Evolutionary conservation across 2,113 vertebrate genomes (phyloP).

Genomic region (Dendropsophus ebraccatus): DNA sequence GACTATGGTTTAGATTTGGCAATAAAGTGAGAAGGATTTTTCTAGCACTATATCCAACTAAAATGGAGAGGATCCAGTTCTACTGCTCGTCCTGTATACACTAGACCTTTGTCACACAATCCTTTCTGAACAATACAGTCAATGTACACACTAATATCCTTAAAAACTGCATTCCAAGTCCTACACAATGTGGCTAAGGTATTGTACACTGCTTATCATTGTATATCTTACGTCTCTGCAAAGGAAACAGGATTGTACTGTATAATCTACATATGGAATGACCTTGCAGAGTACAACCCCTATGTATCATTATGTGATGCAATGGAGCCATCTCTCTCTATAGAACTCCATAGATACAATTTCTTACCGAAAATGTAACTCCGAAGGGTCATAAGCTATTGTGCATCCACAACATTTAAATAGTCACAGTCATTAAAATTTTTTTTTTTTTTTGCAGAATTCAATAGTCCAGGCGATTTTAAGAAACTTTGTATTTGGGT

Average conservation of each 20-base stretch:
- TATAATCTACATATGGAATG: neutral
- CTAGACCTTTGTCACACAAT: constrained; percentile 2
- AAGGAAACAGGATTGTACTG: neutral
- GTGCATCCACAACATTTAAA: too few species aligned
- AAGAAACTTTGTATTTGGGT: too few species aligned
- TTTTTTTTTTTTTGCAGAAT: too few species aligned
- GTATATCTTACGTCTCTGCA: neutral
- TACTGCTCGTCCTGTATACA: neutral
- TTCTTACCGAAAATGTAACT: too few species aligned
- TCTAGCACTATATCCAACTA: neutral
- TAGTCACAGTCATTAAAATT: too few species aligned
- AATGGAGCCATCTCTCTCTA: too few species aligned
- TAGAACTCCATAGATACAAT: too few species aligned
- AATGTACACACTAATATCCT: neutral
- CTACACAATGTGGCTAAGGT: neutral
- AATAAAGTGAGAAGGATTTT: neutral
- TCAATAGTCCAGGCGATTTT: too few species aligned
- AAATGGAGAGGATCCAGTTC: constrained; percentile 5
- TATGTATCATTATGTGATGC: too few species aligned
- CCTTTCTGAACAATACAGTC: neutral
- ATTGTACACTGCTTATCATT: neutral
- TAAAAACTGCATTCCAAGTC: neutral
- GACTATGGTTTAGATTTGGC: neutral
- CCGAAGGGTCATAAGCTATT: too few species aligned
- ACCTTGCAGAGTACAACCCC: too few species aligned